Evolutionary conservation across 2,113 vertebrate genomes (phyloP).

Genomic region (Gadus macrocephalus): DNA sequence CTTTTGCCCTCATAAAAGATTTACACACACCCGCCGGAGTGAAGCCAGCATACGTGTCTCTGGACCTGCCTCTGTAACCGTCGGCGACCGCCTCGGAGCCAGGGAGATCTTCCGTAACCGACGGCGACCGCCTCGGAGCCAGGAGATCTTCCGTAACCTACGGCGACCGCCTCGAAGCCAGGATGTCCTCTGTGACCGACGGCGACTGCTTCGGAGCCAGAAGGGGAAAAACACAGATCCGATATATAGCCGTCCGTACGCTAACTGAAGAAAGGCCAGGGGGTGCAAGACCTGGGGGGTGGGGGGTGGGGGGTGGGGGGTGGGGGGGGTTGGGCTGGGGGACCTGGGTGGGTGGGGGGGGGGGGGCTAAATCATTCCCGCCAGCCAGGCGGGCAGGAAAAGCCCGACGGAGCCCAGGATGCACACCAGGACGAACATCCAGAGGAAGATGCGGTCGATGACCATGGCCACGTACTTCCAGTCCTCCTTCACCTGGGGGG

Average conservation of each 20-base stretch:
- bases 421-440: conserved; percentile 96
- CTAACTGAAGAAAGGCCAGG: no score
- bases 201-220: no score
- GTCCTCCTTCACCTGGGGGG: conserved; percentile 89
- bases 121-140: no score
- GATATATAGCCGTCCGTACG: no score
- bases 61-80: neutral
- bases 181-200: conserved; percentile 2
- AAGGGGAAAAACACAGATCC: no score
- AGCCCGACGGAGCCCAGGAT: conserved; percentile 93
- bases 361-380: conserved; percentile 84
- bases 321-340: no score
- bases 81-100: no score
- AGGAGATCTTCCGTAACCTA: no score
- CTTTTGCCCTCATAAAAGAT: conserved; percentile 61
- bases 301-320: no score
- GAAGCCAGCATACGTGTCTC: conserved; percentile 41
- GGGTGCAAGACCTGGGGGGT: no score
- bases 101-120: no score
- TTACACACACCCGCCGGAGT: conserved; percentile 38
- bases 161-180: conserved; percentile 15
- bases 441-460: conserved; percentile 97
- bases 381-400: conserved; percentile 95
- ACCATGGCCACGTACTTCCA: conserved; percentile 99
- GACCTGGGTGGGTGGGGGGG: no score